These are phyloP conservation scores for Himalopsyche japonica DNA, from an alignment of 2,888 invertebrate genomes.

Conservation along the genomic window DNA sequence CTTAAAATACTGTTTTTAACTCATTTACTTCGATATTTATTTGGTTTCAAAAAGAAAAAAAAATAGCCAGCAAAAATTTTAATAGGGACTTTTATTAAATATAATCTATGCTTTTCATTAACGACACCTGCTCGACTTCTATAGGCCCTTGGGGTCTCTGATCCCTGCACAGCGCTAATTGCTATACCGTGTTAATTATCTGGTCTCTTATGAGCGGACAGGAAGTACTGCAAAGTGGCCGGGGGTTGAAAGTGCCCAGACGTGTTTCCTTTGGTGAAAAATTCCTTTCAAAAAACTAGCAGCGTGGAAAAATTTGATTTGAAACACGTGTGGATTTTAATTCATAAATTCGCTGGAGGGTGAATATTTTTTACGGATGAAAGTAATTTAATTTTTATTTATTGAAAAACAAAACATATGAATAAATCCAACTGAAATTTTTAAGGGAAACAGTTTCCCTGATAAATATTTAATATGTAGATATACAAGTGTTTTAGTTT, in stretches of 20 bases:
- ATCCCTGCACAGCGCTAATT: constrained; percentile 16
- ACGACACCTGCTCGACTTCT: not conserved
- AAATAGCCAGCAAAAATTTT: too few species aligned
- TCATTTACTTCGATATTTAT: too few species aligned
- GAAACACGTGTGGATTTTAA: not conserved
- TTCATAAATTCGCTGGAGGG: not conserved
- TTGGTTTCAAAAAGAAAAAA: too few species aligned
- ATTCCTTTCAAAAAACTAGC: not conserved
- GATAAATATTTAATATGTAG: too few species aligned
- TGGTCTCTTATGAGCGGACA: not conserved
- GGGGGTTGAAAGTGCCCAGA: not conserved
- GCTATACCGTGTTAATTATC: constrained; percentile 29
- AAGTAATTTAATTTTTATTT: too few species aligned
- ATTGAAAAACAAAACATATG: too few species aligned
- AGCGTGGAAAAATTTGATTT: not conserved
- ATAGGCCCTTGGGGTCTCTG: not conserved
- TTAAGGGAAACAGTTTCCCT: too few species aligned
- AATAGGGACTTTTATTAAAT: not conserved
- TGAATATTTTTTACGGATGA: not conserved
- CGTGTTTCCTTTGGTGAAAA: not conserved
- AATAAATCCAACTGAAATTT: too few species aligned
- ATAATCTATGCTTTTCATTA: not conserved
- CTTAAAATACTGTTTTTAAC: too few species aligned
- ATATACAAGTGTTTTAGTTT: too few species aligned
- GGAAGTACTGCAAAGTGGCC: constrained; percentile 9